Conservation (phyloP, 2,888 invertebrate species). For the Dryocosmus kuriphilus region DNA sequence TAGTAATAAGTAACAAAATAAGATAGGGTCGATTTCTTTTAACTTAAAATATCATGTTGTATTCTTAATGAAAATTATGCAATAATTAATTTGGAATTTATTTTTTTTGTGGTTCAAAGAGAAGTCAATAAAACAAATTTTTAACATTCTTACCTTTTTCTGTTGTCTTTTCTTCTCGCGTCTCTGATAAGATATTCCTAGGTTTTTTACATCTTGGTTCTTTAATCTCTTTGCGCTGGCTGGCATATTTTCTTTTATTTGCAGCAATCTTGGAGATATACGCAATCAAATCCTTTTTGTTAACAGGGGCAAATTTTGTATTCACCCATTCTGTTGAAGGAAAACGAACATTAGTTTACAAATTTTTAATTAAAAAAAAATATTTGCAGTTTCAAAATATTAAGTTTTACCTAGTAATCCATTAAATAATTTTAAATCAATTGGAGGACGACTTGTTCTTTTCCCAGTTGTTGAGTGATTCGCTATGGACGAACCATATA, state of each 20-base stretch:
- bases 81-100: background rate
- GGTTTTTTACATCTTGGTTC: too few species aligned
- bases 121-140: background rate
- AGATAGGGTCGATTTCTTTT: too few species aligned
- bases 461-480: background rate
- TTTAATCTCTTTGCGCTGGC: too few species aligned
- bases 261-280: background rate
- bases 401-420: conserved; percentile 92
- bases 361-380: background rate
- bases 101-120: background rate
- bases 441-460: background rate
- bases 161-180: too few species aligned
- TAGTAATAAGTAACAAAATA: too few species aligned
- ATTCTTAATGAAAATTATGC: too few species aligned
- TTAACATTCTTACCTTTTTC: too few species aligned
- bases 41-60: too few species aligned
- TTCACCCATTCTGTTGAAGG: background rate
- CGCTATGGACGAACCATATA: background rate
- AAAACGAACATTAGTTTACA: background rate
- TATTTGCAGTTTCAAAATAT: background rate
- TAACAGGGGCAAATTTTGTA: background rate
- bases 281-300: background rate
- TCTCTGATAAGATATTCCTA: too few species aligned
- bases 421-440: background rate
- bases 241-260: background rate